Evolutionary conservation across 2,888 invertebrate genomes (phyloP).

Genomic region (Brachypalpus laphriformis): DNA sequence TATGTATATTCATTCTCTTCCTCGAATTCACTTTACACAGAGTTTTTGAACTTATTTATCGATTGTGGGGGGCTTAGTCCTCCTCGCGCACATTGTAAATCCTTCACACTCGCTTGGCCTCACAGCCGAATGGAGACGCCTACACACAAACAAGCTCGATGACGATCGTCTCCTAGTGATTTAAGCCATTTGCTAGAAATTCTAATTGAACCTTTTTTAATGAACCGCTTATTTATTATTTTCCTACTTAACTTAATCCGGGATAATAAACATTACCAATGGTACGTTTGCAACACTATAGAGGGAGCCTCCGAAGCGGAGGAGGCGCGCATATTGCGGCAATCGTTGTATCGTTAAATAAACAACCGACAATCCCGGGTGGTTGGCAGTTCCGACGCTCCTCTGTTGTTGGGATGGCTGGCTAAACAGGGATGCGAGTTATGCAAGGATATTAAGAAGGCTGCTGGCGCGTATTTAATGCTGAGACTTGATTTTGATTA

Average conservation of each 20-base stretch:
- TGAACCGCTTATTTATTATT: slow-evolving; percentile 51
- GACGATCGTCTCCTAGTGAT: slow-evolving; percentile 4
- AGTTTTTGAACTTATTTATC: background rate
- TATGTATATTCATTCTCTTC: background rate
- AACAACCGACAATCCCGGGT: slow-evolving; percentile 58
- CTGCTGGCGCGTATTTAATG: slow-evolving; percentile 52
- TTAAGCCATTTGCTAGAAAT: slow-evolving; percentile 27
- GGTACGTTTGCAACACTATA: background rate
- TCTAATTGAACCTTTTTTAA: slow-evolving; percentile 49
- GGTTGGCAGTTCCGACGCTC: background rate
- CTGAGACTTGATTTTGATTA: slow-evolving; percentile 70
- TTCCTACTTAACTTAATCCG: slow-evolving; percentile 47
- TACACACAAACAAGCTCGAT: background rate
- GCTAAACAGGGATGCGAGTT: background rate
- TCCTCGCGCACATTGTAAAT: background rate
- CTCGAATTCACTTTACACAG: background rate
- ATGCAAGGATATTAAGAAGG: slow-evolving; percentile 48
- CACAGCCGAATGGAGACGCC: background rate
- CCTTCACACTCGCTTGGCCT: background rate
- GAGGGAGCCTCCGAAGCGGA: background rate
- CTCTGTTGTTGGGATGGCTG: background rate
- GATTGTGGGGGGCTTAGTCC: background rate
- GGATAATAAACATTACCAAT: slow-evolving; percentile 39
- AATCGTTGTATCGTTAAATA: slow-evolving; percentile 60
- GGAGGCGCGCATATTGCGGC: slow-evolving; percentile 33